Conservation (phyloP, 2,797 vertebrate genomes). For the Erpetoichthys calabaricus region DNA sequence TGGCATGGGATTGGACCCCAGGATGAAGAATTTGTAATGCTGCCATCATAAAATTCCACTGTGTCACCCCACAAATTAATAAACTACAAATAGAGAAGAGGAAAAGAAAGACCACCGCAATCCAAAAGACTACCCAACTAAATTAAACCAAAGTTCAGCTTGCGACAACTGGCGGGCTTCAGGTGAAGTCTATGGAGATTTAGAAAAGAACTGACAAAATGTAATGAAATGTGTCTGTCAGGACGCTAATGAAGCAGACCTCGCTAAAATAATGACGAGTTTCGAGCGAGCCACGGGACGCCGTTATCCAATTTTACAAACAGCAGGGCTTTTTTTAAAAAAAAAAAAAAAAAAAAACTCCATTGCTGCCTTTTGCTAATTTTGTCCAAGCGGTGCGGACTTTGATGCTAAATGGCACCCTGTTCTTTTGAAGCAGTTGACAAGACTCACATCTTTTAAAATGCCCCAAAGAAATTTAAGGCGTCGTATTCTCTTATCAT, state of each 20-base stretch:
- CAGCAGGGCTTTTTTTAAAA: constrained; percentile 51
- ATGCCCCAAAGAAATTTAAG: no score
- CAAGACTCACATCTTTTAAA: constrained; percentile 14
- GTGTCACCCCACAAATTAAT: no score
- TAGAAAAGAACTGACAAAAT: constrained; percentile 39
- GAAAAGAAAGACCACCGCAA: no score
- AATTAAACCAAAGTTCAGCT: no score
- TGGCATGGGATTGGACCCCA: no score
- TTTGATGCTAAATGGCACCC: constrained; percentile 45
- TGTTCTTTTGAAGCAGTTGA: constrained; percentile 33
- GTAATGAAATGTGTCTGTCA: constrained; percentile 67
- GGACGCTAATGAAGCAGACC: constrained; percentile 73
- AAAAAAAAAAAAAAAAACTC: no score
- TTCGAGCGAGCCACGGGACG: constrained; percentile 71
- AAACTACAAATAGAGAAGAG: no score
- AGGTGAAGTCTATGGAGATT: constrained; percentile 46
- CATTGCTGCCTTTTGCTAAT: constrained; percentile 47
- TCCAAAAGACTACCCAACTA: no score
- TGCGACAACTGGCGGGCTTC: constrained; percentile 35
- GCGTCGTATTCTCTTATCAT: neutral
- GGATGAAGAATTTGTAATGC: no score
- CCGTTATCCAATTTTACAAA: constrained; percentile 62
- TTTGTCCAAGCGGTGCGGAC: constrained; percentile 38
- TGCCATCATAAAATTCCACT: no score
- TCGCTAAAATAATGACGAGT: constrained; percentile 69